These are phyloP conservation scores for Penaeus japonicus DNA, from an alignment of 1,140 invertebrate genomes.

Conservation along the genomic window DNA sequence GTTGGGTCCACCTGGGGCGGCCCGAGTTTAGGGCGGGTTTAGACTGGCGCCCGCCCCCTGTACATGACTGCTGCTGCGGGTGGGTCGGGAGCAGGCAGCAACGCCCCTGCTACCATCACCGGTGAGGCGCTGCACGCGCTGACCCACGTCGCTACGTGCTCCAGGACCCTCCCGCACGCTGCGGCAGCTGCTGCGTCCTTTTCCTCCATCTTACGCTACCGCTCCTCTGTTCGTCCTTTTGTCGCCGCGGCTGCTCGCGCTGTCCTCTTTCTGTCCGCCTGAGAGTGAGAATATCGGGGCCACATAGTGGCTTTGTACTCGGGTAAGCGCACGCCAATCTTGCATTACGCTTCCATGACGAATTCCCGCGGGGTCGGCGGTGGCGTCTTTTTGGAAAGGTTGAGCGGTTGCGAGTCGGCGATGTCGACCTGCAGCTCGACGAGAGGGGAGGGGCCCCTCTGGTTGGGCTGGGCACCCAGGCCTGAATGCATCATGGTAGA, in stretches of 20 bases:
- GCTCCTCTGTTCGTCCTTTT: conserved; percentile 11
- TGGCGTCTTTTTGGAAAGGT: conserved; percentile 87
- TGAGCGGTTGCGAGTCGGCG: conserved; percentile 82
- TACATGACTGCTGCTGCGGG: conserved; percentile 43
- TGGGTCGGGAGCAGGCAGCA: conserved; percentile 48
- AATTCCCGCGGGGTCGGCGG: conserved; percentile 70
- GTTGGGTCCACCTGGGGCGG: conserved; percentile 13
- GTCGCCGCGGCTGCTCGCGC: conserved; percentile 20
- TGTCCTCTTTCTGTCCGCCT: conserved; percentile 53
- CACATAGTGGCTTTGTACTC: conserved; percentile 51
- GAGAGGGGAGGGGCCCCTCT: conserved; percentile 37
- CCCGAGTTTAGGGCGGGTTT: conserved; percentile 36
- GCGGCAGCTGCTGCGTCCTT: conserved; percentile 7
- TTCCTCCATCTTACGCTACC: not conserved
- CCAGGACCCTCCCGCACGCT: conserved; percentile 46
- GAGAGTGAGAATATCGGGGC: conserved; percentile 57
- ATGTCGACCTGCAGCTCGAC: conserved; percentile 83
- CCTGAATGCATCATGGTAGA: conserved; percentile 25
- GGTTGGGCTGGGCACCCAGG: conserved; percentile 43
- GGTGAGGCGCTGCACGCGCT: not conserved
- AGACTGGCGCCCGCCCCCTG: conserved; percentile 49
- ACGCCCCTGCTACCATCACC: conserved; percentile 30
- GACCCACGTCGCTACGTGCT: conserved; percentile 40
- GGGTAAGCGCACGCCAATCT: conserved; percentile 29
- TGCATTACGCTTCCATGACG: conserved; percentile 51